These are phyloP conservation scores for Spilosoma lubricipeda DNA, from an alignment of 2,888 invertebrate species.

Conservation along the genomic window DNA sequence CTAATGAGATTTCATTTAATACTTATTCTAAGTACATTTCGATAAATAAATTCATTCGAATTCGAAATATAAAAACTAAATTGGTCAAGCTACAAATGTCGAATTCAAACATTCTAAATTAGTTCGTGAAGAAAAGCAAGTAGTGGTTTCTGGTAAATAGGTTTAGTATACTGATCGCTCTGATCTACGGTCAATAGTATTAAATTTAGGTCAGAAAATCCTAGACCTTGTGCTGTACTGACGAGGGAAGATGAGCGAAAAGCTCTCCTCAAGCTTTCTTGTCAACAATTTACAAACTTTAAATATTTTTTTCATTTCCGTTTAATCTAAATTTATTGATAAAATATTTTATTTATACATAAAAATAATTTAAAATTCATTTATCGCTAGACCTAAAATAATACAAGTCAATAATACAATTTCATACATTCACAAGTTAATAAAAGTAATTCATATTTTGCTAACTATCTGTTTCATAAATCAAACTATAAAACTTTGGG, in stretches of 20 bases:
- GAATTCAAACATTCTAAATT: not conserved
- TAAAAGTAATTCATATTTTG: not conserved
- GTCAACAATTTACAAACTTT: not conserved
- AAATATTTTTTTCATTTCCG: not conserved
- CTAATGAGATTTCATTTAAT: slow-evolving; percentile 47
- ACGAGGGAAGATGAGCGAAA: not conserved
- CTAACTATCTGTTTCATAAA: not conserved
- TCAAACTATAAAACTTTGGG: not conserved
- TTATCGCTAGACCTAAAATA: slow-evolving; percentile 10
- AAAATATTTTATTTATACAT: not conserved
- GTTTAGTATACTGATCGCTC: not conserved
- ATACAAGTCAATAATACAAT: slow-evolving; percentile 10
- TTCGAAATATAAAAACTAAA: not conserved
- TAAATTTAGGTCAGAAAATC: not conserved
- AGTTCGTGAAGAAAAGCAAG: not conserved
- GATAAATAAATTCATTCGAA: too few species aligned
- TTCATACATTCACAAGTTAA: not conserved
- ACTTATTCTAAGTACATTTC: slow-evolving; percentile 43
- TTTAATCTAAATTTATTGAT: not conserved
- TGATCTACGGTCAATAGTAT: not conserved
- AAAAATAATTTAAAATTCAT: not conserved
- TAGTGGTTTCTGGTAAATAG: not conserved
- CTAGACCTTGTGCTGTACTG: not conserved
- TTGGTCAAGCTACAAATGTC: not conserved
- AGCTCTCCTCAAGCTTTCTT: not conserved